phyloP scores from a whole-genome alignment of 2,888 invertebrate species.

The Hymenopus coronatus region DNA sequence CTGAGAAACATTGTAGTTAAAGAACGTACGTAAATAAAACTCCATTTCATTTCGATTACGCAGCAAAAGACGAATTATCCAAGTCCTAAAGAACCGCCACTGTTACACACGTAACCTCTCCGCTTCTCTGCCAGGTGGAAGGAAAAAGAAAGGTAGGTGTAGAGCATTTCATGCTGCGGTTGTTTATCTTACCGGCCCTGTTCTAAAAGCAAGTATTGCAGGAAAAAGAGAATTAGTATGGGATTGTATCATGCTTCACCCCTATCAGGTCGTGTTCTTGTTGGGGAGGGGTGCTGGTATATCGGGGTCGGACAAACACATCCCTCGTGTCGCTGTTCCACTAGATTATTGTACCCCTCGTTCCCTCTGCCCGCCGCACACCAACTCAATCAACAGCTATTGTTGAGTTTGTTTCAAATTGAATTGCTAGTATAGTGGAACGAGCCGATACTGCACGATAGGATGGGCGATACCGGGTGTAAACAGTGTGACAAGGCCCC shows the following conservation, averaged over 20 bases:
- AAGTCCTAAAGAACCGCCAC: too few relatives aligned
- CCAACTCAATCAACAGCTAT: conserved; percentile 4
- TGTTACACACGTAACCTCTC: too few relatives aligned
- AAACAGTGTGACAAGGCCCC: neutral
- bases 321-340: neutral
- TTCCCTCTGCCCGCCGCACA: neutral
- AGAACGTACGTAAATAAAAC: too few relatives aligned
- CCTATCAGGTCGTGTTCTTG: neutral
- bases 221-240: neutral
- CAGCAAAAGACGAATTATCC: too few relatives aligned
- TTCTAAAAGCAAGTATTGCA: too few relatives aligned
- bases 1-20: too few relatives aligned
- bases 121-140: too few relatives aligned
- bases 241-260: neutral
- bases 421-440: conserved; percentile 5
- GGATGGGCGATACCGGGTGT: neutral
- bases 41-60: too few relatives aligned
- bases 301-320: neutral
- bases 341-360: neutral
- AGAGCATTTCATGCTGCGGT: too few relatives aligned
- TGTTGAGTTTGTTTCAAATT: conserved; percentile 9
- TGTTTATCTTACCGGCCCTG: too few relatives aligned
- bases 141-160: too few relatives aligned
- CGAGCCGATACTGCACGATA: neutral
- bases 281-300: too few relatives aligned